Evolutionary conservation across 2,888 invertebrate species (phyloP).

Genomic region (Heteropelma amictum): DNA sequence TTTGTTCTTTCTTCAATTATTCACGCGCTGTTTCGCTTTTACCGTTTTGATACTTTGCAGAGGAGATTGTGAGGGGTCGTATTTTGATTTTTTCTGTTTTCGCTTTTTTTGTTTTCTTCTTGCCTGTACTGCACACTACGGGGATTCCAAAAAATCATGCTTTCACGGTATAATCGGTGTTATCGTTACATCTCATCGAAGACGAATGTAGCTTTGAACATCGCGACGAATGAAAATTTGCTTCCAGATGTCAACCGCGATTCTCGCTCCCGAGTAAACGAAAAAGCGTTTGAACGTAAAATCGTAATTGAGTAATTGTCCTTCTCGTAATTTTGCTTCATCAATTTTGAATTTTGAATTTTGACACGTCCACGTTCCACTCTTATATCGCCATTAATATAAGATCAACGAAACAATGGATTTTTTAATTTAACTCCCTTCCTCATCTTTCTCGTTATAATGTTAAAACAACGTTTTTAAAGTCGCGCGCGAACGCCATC

Average conservation of each 20-base stretch:
- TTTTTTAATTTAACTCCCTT: slow-evolving; percentile 52
- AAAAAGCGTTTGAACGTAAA: slow-evolving; percentile 71
- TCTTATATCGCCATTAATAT: slow-evolving; percentile 72
- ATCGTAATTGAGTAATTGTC: slow-evolving; percentile 70
- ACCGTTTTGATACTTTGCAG: slow-evolving; percentile 55
- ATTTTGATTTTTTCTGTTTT: background rate
- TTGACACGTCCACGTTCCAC: slow-evolving; percentile 76
- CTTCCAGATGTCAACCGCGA: slow-evolving; percentile 70
- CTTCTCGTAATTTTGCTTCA: slow-evolving; percentile 43
- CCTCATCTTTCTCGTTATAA: slow-evolving; percentile 34
- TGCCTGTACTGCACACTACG: slow-evolving; percentile 46
- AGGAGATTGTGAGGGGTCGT: slow-evolving; percentile 56
- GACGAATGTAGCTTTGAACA: slow-evolving; percentile 62
- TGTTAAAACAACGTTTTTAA: slow-evolving; percentile 60
- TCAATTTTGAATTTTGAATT: slow-evolving; percentile 77
- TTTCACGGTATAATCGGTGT: slow-evolving; percentile 29
- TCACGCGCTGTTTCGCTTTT: slow-evolving; percentile 27
- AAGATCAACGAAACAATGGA: slow-evolving; percentile 66
- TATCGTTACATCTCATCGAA: slow-evolving; percentile 49
- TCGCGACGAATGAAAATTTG: slow-evolving; percentile 59
- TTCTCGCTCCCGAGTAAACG: slow-evolving; percentile 71
- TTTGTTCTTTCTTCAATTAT: no score
- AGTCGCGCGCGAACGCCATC: slow-evolving; percentile 51
- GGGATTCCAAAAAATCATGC: slow-evolving; percentile 55
- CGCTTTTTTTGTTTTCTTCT: background rate